phyloP scores from a whole-genome alignment of 2,113 vertebrate genomes.

The Neolamprologus sp. region DNA sequence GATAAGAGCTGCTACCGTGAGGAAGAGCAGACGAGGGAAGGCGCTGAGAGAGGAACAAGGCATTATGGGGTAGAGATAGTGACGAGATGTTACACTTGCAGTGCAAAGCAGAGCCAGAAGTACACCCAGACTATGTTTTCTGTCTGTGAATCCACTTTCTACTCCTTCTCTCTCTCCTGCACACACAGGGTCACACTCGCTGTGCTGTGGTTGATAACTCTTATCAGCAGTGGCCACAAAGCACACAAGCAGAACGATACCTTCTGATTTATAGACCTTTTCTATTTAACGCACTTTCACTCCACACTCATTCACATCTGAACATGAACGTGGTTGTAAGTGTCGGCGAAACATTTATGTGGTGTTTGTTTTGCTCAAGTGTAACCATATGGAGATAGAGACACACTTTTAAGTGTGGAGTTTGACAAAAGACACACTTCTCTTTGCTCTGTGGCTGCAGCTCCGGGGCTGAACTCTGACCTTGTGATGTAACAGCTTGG shows the following conservation, averaged over 20 bases:
- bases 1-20: background rate
- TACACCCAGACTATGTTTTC: background rate
- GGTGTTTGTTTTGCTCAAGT: background rate
- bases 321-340: background rate
- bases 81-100: background rate
- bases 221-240: constrained; percentile 15
- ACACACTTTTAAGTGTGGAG: background rate
- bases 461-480: constrained; percentile 1
- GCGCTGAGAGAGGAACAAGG: background rate
- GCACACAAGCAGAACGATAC: background rate
- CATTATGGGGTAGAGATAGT: background rate
- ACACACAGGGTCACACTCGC: background rate
- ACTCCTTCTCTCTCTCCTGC: accelerated
- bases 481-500: constrained; percentile 31
- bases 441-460: background rate
- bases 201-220: background rate
- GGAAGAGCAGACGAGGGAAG: background rate
- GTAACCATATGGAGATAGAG: background rate
- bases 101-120: background rate
- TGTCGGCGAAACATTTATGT: background rate
- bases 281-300: background rate
- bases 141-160: background rate
- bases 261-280: background rate
- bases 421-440: background rate
- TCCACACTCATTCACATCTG: background rate